Evolutionary conservation across 2,888 invertebrate species (phyloP), one percentile per base, ranked within the genome.

Genomic region (Cheilosia pagana): DNA sequence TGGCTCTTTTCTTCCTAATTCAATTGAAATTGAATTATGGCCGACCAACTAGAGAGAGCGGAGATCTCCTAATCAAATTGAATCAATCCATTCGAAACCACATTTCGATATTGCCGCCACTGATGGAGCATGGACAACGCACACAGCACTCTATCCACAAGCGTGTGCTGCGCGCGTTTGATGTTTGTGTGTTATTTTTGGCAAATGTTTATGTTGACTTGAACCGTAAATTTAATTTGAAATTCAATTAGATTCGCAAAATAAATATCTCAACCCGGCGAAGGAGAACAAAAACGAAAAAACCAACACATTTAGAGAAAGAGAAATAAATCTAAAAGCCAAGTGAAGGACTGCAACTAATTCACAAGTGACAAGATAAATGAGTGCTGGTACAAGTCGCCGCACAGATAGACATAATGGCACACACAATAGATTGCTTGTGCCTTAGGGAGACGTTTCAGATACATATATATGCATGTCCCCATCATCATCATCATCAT

Each of bases 201-300:
- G 85, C 85, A 76, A 85, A 81, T 85, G 75, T 81, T 85, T 81
- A 85, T 85, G 60, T 79, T 79, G 85, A 81, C 85, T 85, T 81
- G 71, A 67, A 75, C 85, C 85, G 76, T 81, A 81, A 85, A 85
- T 85, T 75, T 67, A 85, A 81, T 85, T 85, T 85, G 71, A 85
- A 85, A 85, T 85, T 85, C 85, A 85, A 85, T 85, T 85, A 85
- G 75, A 85, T 72, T 72, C 21, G 65, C 53, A 55, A 62, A 75
- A 75, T 41, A 76, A 59, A 59, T 57, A 57, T 57, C 52, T 19
- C 25, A 8, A 41, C 35, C 28, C 45, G n/a, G 28, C 16, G 50
- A 50, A 31, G 35, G 35, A 59, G 57, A 31, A 21, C 53, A 72
- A 48, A 45, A 23, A n/a, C n/a, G n/a, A 25, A 59, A 50, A 23